Conservation (phyloP, 2,113 vertebrate species). For the Anarhynchus alexandrinus region DNA sequence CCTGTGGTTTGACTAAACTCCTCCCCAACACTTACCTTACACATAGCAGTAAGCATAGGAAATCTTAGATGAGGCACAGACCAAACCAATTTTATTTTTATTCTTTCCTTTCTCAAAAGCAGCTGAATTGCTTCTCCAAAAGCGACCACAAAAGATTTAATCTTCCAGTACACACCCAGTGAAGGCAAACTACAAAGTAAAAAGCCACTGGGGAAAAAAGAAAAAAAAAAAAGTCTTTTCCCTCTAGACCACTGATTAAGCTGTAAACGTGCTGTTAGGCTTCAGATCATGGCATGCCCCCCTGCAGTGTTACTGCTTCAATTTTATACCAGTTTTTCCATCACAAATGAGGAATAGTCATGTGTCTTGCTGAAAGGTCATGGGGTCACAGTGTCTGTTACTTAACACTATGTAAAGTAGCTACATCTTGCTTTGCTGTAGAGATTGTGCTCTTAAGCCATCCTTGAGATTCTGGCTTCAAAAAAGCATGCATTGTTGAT, state of each 20-base stretch:
- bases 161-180: neutral
- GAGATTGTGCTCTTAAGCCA: neutral
- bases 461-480: neutral
- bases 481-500: neutral
- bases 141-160: neutral
- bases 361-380: neutral
- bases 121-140: neutral
- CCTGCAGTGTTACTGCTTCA: neutral
- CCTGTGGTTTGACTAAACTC: neutral
- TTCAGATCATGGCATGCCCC: neutral
- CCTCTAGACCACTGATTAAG: neutral
- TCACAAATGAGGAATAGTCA: neutral
- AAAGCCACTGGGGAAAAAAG: neutral
- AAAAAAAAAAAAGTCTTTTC: neutral
- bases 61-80: neutral
- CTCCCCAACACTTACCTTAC: neutral
- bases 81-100: neutral
- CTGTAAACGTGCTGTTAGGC: neutral
- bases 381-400: neutral
- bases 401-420: neutral
- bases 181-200: neutral
- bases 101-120: neutral
- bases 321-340: neutral
- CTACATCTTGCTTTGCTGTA: neutral
- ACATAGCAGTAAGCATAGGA: neutral